phyloP scores from a whole-genome alignment of 1,140 invertebrate genomes.

The roundworm (Caenorhabditis elegans) region WBcel235 BX284603.4:3568501-3569000 shows the following conservation, averaged over 20 bases:
- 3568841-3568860: background rate
- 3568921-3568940: too few species aligned
- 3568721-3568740: background rate
- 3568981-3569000: too few species aligned
- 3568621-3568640: background rate
- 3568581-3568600: background rate
- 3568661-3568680: background rate
- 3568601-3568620: background rate
- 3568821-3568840: too few species aligned
- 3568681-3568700: conserved; percentile 28
- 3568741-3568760: background rate
- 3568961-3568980: too few species aligned
- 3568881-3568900: background rate
- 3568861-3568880: background rate
- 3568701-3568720: background rate
- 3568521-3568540: too few species aligned
- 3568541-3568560: too few species aligned
- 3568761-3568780: too few species aligned
- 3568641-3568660: conserved; percentile 23
- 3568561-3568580: conserved; percentile 8
- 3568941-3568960: too few species aligned
- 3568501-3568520: too few species aligned
- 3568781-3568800: too few species aligned
- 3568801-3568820: too few species aligned
- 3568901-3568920: background rate